Evolutionary conservation across 2,797 vertebrate species (phyloP), one percentile per base, ranked within the genome.

Genomic region (Zalophus californianus): DNA sequence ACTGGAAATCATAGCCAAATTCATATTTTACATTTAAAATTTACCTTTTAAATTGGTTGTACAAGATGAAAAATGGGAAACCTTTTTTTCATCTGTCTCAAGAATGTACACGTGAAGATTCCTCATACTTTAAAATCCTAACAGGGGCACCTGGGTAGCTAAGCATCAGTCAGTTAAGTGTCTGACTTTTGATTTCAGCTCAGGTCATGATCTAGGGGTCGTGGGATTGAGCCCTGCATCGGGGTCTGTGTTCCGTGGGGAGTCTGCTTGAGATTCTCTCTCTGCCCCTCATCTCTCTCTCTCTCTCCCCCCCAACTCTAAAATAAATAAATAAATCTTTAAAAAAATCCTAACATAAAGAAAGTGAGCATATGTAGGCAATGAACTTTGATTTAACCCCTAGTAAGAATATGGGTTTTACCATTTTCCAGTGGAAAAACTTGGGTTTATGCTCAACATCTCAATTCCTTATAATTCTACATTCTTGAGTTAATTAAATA

Each of bases 21-120:
- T 64, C n/a, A 85, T 25, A 70, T 75, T 87, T 96, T 44, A 64
- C 50, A 80, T 60, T 87, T 90, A 72, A 90, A 60, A 56, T 91
- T 87, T 27, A 21, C 10, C 27, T 78, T 85, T 95, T 73, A 62
- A 78, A 23, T 89, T 83, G 66, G 23, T 60, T 58, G 2, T 15
- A 29, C 38, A 73, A 62, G 6, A 27, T 80, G 44, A 86, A 66
- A 92, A 66, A 5, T 2, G 14, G 38, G 20, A 80, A 91, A 56
- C 1, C 9, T 41, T 68, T 66, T 72, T 56, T 78, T 93, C 4
- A 12, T 48, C 38, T 29, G 27, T 88, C 10, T 86, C 68, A 41
- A 75, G 75, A 84, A 48, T 52, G 11, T 41, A n/a, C 58, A 58
- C 25, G 14, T 20, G 58, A 52, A 89, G 41, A 32, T 72, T 62